phyloP scores from a whole-genome alignment of 2,888 invertebrate genomes.

The Deilephila elpenor region DNA sequence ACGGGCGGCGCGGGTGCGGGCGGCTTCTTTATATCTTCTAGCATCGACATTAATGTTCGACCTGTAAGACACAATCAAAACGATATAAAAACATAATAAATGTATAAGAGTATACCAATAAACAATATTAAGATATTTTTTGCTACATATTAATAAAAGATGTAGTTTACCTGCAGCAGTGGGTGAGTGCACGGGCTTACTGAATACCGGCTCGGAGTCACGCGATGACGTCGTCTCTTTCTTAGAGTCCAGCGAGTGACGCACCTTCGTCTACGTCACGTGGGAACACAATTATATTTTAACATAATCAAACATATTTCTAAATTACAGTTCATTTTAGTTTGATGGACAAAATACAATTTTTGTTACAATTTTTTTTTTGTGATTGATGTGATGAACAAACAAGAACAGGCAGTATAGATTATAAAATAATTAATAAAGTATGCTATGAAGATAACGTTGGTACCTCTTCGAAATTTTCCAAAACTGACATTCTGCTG shows the following conservation, averaged over 20 bases:
- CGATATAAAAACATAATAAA: background rate
- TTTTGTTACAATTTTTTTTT: too few species aligned
- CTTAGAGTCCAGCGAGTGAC: constrained; percentile 67
- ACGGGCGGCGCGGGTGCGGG: constrained; percentile 60
- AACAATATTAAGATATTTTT: background rate
- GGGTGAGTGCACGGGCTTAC: constrained; percentile 69
- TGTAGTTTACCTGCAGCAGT: constrained; percentile 70
- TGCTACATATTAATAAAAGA: background rate
- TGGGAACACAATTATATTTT: background rate
- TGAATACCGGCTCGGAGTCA: constrained; percentile 51
- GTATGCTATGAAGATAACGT: background rate
- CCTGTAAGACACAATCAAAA: constrained; percentile 50
- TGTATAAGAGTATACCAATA: background rate
- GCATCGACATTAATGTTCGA: constrained; percentile 72
- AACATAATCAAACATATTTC: too few species aligned
- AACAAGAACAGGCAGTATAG: too few species aligned
- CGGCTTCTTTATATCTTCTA: constrained; percentile 76
- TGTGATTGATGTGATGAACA: too few species aligned
- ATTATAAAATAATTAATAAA: too few species aligned
- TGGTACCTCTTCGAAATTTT: constrained; percentile 74
- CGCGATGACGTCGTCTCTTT: constrained; percentile 58
- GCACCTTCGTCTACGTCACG: constrained; percentile 58
- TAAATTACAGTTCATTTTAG: too few species aligned
- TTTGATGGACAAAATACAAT: too few species aligned
- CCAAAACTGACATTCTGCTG: constrained; percentile 73